phyloP scores from a whole-genome alignment of 2,888 invertebrate species.

The Drosophila kambysellisi region DNA sequence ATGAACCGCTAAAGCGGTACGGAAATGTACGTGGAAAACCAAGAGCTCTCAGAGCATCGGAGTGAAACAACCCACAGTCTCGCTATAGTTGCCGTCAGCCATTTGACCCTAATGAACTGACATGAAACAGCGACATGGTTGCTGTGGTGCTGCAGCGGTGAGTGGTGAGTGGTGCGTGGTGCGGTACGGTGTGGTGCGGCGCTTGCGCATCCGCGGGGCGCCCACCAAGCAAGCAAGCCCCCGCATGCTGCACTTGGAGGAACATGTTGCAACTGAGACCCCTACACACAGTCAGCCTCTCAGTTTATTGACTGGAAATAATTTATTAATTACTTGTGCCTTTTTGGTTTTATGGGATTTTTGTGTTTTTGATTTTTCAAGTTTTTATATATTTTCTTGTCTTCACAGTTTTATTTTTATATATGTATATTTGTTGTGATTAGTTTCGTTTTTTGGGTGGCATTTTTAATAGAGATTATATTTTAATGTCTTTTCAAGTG shows the following conservation, averaged over 20 bases:
- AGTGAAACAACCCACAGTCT: slow-evolving; percentile 37
- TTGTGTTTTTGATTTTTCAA: slow-evolving; percentile 22
- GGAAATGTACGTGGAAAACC: slow-evolving; percentile 48
- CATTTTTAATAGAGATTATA: slow-evolving; percentile 43
- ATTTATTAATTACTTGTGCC: slow-evolving; percentile 74
- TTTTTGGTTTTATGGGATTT: slow-evolving; percentile 52
- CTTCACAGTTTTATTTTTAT: background rate
- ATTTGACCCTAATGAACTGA: slow-evolving; percentile 76
- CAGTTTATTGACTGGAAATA: slow-evolving; percentile 79
- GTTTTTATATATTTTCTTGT: slow-evolving; percentile 42
- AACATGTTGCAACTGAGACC: slow-evolving; percentile 66
- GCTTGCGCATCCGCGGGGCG: slow-evolving; percentile 74
- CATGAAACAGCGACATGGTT: slow-evolving; percentile 51
- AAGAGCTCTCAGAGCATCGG: slow-evolving; percentile 24
- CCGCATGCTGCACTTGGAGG: slow-evolving; percentile 26
- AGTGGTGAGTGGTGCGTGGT: background rate
- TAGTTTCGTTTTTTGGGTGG: slow-evolving; percentile 63
- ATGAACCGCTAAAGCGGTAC: slow-evolving; percentile 65
- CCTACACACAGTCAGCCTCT: slow-evolving; percentile 24
- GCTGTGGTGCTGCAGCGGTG: background rate
- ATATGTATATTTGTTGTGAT: slow-evolving; percentile 25
- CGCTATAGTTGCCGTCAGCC: slow-evolving; percentile 52
- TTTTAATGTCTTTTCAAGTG: slow-evolving; percentile 33
- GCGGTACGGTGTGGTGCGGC: slow-evolving; percentile 51
- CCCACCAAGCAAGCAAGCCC: slow-evolving; percentile 32